Base-by-base conservation (phyloP, 2,113 vertebrate genomes). In the Stigmatopora argus region DNA sequence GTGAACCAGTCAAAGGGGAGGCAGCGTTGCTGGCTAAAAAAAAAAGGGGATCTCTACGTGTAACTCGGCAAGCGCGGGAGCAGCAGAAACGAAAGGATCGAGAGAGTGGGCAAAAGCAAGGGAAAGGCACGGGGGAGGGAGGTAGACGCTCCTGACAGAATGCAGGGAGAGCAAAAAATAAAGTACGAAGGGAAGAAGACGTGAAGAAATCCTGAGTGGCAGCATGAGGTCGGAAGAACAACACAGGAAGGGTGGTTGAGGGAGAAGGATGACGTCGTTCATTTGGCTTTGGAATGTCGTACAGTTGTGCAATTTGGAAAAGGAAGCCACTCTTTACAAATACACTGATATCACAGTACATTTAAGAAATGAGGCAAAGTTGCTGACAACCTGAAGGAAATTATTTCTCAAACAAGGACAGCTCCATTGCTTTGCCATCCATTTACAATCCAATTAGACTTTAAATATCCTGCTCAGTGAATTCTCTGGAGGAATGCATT, bases 401-500 rank as follows among this genome's bases (percentile, higher is more conserved):
- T 77, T 66, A 68, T 59, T 69, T 38, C 62, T 72, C 71, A 69
- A 60, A 63, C 26, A 11, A 60, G 65, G 57, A 8, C 59, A 14
- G 62, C 71, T 61, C 72, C 19, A 23, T 59, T 79, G 72, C 69
- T 74, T 72, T 64, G 78, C 80, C 83, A 74, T 79, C 74, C 78
- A 66, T 71, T 69, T 31, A 66, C 78, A 82, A 79, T 79, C 70
- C 78, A 75, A 81, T 79, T 71, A 77, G 73, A 80, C 67, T 58
- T 75, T 71, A 64, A 76, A 83, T 75, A 75, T 66, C 69, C 66
- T 0, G 52, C 71, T 81, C 62, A 23, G 15, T 76, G 74, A 82
- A 69, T 75, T 21, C 80, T 75, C 80, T 68, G 6, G 67, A 81
- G 81, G 83, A 85, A 83, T 85, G 78, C 19, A 61, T 23, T 13